Evolutionary conservation across 2,113 vertebrate species (phyloP).

Genomic region (Ameiurus melas): DNA sequence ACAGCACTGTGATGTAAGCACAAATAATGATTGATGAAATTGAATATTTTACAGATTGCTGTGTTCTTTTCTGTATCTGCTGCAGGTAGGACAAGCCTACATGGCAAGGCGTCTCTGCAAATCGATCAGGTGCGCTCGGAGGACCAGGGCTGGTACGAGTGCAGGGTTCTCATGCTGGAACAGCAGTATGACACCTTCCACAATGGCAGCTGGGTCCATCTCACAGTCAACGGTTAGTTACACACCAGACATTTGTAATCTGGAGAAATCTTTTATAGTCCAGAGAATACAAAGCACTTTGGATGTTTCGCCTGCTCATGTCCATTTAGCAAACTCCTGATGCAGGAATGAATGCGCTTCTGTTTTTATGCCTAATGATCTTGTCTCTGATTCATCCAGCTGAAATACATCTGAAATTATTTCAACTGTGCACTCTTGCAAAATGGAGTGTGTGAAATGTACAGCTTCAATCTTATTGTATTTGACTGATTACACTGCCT

Average conservation of each 20-base stretch:
- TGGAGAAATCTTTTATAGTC: neutral
- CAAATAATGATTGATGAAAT: too few relatives aligned
- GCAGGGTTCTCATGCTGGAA: slow-evolving; percentile 96
- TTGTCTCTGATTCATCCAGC: neutral
- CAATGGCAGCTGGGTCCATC: slow-evolving; percentile 99
- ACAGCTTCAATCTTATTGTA: neutral
- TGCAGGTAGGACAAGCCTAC: slow-evolving; percentile 90
- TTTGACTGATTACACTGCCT: slow-evolving; percentile 12
- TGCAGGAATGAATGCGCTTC: neutral
- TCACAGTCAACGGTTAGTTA: slow-evolving; percentile 93
- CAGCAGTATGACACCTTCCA: slow-evolving; percentile 98
- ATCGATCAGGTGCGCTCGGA: slow-evolving; percentile 93
- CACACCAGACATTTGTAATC: neutral
- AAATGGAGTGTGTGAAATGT: slow-evolving; percentile 5
- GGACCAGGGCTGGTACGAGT: slow-evolving; percentile 99
- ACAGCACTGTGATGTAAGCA: neutral
- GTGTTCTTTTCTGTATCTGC: slow-evolving; percentile 1
- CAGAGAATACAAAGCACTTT: neutral
- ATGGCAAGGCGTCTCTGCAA: slow-evolving; percentile 94
- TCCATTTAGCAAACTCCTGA: neutral
- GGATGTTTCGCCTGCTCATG: neutral
- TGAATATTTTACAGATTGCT: neutral
- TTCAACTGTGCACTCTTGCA: neutral
- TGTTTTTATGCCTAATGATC: neutral
- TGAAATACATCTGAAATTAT: neutral